Evolutionary conservation across 2,113 vertebrate species (phyloP), one percentile per base, ranked within the genome.

Genomic region (Tachycineta bicolor): DNA sequence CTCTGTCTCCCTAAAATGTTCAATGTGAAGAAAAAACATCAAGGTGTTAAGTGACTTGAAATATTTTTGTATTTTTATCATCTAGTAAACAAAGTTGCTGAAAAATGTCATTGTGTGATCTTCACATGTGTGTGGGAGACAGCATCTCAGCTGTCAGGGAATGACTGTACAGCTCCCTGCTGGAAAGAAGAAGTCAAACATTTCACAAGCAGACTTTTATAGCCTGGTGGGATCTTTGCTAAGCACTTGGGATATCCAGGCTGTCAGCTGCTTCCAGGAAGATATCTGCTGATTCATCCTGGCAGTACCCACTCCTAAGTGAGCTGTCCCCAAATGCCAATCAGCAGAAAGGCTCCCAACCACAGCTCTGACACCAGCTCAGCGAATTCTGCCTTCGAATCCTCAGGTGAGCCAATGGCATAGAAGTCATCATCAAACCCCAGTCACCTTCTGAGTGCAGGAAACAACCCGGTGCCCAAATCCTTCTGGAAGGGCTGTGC

Each of bases 81-180:
- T 87, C 89, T 97, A 94, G 89, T 94, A 96, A 96, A 96, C 76
- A 92, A 86, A 90, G 65, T 68, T 89, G 80, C 64, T 87, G 69
- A 73, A 69, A 97, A 96, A 97, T 81, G 56, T 89, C 89, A 87
- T 63, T 20, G 49, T 87, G 89, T 82, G 81, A 95, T 92, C 83
- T 89, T 84, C 55, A 34, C 43, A 7, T 4, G n/a, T 56, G 91
- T 81, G 94, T 87, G 86, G 89, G 91, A 95, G 91, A 81, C 34
- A 67, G 14, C 5, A 71, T 41, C 47, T 63, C 76, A 92, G 94
- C 88, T 95, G 93, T 81, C 89, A 93, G 80, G 43, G 95, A 94
- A 92, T 84, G 89, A 92, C 89, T 95, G 89, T 52, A 94, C 80
- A 83, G 50, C 89, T 95, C 83, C 77, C 78, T 68, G 56, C 83